These are phyloP conservation scores for Eilema sororculum DNA, from an alignment of 2,888 invertebrate species.

Conservation along the genomic window DNA sequence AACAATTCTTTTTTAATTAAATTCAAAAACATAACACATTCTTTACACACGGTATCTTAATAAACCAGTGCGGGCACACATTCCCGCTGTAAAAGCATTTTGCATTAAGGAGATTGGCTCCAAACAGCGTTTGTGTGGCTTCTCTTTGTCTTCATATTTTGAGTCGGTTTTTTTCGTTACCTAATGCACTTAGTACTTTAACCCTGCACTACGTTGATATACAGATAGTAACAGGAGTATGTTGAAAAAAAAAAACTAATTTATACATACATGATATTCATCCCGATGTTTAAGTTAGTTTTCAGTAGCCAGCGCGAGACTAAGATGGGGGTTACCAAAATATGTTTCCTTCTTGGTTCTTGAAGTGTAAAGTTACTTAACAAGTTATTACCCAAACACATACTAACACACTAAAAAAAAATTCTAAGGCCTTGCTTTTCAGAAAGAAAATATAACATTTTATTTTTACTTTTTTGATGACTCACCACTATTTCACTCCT, in stretches of 20 bases:
- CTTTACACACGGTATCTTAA: conserved; percentile 22
- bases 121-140: conserved; percentile 35
- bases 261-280: too few species aligned
- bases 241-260: background rate
- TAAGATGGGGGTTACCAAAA: too few species aligned
- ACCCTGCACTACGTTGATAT: conserved; percentile 14
- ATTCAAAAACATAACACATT: conserved; percentile 15
- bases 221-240: background rate
- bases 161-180: conserved; percentile 32
- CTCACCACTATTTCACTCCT: too few species aligned
- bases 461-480: too few species aligned
- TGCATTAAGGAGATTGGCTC: conserved; percentile 46
- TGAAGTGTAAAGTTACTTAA: too few species aligned
- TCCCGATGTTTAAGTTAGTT: too few species aligned
- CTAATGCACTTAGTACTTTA: conserved; percentile 27
- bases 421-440: too few species aligned
- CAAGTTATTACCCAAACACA: too few species aligned
- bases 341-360: too few species aligned
- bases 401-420: too few species aligned
- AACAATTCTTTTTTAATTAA: conserved; percentile 10
- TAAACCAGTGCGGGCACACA: conserved; percentile 25
- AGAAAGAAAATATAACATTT: too few species aligned
- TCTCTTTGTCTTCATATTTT: conserved; percentile 28
- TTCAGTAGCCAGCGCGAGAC: too few species aligned
- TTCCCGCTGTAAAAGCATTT: conserved; percentile 36